Evolutionary conservation across 35 echinoderm and acorn worm genomes (phyloP).

Genomic region (Lytechinus pictus): DNA sequence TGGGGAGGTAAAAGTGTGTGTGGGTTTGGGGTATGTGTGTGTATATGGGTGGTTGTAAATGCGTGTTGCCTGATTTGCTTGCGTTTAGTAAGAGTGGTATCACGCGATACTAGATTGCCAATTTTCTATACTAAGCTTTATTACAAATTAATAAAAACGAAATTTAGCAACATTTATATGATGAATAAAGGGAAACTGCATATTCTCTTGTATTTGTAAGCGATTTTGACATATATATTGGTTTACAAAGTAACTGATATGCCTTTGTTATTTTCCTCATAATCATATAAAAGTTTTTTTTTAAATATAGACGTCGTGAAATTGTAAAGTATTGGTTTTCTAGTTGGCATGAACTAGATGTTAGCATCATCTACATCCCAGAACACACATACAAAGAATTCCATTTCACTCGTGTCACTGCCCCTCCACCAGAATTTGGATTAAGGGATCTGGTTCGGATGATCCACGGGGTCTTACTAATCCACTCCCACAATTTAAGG

Average conservation of each 20-base stretch:
- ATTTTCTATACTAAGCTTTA: no score
- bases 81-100: not conserved
- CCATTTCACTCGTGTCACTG: conserved; percentile 14
- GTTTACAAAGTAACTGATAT: no score
- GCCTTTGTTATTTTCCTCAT: no score
- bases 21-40: not conserved
- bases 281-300: no score
- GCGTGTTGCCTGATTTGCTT: not conserved
- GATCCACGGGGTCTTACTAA: not conserved
- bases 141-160: no score
- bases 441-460: conserved; percentile 45
- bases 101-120: no score
- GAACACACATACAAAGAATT: conserved; percentile 23
- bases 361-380: not conserved
- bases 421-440: not conserved
- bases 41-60: not conserved
- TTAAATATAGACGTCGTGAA: no score
- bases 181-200: no score
- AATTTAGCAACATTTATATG: no score
- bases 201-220: no score
- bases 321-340: no score
- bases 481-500: conserved; percentile 50
- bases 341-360: not conserved
- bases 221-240: no score
- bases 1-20: not conserved